Base-by-base conservation (phyloP, 2,113 vertebrate genomes). In the Chaenogobius annularis region DNA sequence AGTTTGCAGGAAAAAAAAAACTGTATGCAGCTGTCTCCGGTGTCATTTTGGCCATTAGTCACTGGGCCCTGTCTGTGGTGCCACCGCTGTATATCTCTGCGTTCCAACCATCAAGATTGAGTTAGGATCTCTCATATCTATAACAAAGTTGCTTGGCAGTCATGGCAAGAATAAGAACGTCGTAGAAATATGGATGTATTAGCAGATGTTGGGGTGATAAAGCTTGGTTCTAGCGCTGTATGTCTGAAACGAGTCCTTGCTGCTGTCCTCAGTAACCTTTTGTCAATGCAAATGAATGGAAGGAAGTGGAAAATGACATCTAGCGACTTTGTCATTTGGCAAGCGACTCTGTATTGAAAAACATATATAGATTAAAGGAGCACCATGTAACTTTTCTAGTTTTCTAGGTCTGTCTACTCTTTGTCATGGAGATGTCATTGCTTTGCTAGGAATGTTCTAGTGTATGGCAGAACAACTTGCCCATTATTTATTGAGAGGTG, bases 201-300 rank as follows among this genome's bases (percentile, higher is more conserved):
- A 72, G 81, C 80, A 85, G 83, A 88, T 87, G 77, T 75, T 70
- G 68, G 70, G 74, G 73, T 59, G 83, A 85, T 87, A 69, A 58
- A 66, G 63, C 58, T 63, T 64, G 48, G 47, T 67, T 75, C 66
- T 72, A 77, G 79, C 52, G 66, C 66, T 17, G 61, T 40, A 70
- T 3, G 72, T 67, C 54, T 31, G 68, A 75, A 37, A 26, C 63
- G 66, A 79, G 83, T 81, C 69, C 48, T 47, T 66, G 69, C 66
- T 22, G 74, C 22, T 68, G 84, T 83, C 83, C 81, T 48, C 20
- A 0, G 48, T 87, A 82, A 89, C 87, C 84, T 90, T 88, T 83
- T 26, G 13, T 58, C 22, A 26, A 58, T 68, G 58, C 68, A 52
- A 85, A 71, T 78, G 73, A 68, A 83, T 70, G 61, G 65, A 87